Base-by-base conservation (phyloP, 2,797 vertebrate genomes). In the Naso thynnoides region DNA sequence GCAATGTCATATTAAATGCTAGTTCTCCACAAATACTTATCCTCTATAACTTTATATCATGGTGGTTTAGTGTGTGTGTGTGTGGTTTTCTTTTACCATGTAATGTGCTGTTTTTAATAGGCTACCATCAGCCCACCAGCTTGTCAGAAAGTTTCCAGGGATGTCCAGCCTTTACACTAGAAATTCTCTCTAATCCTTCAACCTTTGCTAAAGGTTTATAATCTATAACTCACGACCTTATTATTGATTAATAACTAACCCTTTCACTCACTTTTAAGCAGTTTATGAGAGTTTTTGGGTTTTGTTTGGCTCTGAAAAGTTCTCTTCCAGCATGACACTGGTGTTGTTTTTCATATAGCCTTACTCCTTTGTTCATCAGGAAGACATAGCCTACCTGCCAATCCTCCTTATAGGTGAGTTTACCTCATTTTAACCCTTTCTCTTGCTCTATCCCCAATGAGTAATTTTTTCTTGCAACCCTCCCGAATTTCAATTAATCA, bases 1-100 rank as follows among this genome's bases (percentile, higher is more conserved):
- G 5, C 21, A 8, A 19, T 59, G 38, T 68, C 39, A 84, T 52
- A 68, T 52, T 56, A 18, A 73, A 31, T 42, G 39, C 42, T 21
- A 27, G 24, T 47, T 38, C 18, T 60, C 44, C 0, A 55, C 16
- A n/a, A 61, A 27, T 57, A 60, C 53, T 58, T 61, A 38, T 18
- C 7, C 21, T 69, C 11, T 26, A 8, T 45, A 63, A 21, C 0
- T 24, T 55, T 56, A 19, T 38, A 10, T 45, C 1, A 6, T 54
- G 29, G 7, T 21, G 2, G 8, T 36, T 38, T 21, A 53, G 33
- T 15, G 18, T 18, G n/a, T 23, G n/a, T n/a, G n/a, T n/a, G n/a
- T 60, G 24, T 18, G 16, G 27, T 19, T n/a, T 38, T 16, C 21
- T 18, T 33, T 54, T 7, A 31, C 15, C 4, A 2, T 2, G 5